Evolutionary conservation across 2,888 invertebrate genomes (phyloP).

Genomic region (Lasius fuliginosus): DNA sequence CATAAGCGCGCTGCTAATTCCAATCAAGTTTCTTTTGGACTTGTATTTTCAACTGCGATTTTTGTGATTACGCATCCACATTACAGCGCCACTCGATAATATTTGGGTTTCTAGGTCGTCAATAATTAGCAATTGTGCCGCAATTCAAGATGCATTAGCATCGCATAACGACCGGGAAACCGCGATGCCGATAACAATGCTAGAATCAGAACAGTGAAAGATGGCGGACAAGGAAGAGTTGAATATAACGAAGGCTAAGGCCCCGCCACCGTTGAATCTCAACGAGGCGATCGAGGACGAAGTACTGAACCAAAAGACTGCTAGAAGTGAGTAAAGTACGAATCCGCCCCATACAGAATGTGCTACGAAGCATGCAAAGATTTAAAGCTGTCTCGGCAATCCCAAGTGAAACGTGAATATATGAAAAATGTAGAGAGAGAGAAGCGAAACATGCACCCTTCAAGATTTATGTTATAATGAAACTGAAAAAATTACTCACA

Average conservation of each 20-base stretch:
- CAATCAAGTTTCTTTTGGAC: background rate
- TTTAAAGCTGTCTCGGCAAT: constrained; percentile 37
- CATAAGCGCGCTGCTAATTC: background rate
- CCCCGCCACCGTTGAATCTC: constrained; percentile 78
- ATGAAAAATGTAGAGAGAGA: background rate
- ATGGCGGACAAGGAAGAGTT: constrained; percentile 79
- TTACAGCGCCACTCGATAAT: background rate
- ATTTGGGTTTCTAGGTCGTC: constrained; percentile 46
- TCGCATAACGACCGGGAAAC: constrained; percentile 20
- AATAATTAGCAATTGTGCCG: constrained; percentile 41
- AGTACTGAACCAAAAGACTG: constrained; percentile 81
- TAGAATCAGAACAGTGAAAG: constrained; percentile 52
- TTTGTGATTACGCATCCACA: background rate
- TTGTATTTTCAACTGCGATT: background rate
- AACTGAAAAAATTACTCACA: constrained; percentile 20
- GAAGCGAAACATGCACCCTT: background rate
- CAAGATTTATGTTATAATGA: constrained; percentile 31
- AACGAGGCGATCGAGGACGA: constrained; percentile 80
- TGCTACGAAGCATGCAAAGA: constrained; percentile 23
- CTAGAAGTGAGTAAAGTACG: constrained; percentile 80
- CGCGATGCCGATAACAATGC: constrained; percentile 40
- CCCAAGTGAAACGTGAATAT: constrained; percentile 20
- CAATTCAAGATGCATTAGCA: background rate
- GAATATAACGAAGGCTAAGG: constrained; percentile 76
- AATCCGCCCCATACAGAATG: constrained; percentile 11